Percentiles rank a stretch among this genome's conserved stretches.
These are phyloP conservation scores for Sinella curviseta DNA, from an alignment of 1,140 invertebrate species.

Conservation along the genomic window DNA sequence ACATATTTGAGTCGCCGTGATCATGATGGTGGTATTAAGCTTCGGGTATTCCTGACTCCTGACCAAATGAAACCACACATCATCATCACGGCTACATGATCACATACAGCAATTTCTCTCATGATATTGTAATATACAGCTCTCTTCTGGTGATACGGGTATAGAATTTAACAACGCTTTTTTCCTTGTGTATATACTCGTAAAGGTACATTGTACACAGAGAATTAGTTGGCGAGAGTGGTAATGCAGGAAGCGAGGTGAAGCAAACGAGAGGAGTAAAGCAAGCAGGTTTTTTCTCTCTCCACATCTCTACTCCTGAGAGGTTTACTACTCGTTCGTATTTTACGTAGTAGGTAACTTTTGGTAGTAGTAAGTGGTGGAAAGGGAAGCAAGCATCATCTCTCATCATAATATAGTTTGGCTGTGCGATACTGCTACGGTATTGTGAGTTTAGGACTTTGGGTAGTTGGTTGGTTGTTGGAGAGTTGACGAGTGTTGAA, in stretches of 20 bases:
- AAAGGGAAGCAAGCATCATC: neutral
- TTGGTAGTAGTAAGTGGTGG: neutral
- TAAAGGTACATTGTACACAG: neutral
- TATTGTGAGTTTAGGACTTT: neutral
- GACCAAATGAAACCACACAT: neutral
- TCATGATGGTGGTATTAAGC: too few relatives aligned
- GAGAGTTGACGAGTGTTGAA: constrained; percentile 10
- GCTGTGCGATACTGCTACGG: neutral
- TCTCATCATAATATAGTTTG: neutral
- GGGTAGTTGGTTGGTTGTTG: neutral
- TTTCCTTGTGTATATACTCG: neutral
- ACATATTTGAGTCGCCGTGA: too few relatives aligned
- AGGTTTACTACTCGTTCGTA: neutral
- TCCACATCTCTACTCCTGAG: neutral
- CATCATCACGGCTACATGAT: too few relatives aligned
- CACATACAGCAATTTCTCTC: too few relatives aligned
- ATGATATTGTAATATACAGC: too few relatives aligned
- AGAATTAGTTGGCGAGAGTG: neutral
- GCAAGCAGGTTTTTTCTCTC: neutral
- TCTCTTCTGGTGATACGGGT: too few relatives aligned
- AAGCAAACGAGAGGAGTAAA: neutral
- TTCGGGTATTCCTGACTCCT: neutral
- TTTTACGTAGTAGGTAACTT: neutral
- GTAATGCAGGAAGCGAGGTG: neutral
- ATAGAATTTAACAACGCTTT: neutral